Base-by-base conservation (phyloP, 2,797 vertebrate genomes). In the Rhinoraja longicauda region DNA sequence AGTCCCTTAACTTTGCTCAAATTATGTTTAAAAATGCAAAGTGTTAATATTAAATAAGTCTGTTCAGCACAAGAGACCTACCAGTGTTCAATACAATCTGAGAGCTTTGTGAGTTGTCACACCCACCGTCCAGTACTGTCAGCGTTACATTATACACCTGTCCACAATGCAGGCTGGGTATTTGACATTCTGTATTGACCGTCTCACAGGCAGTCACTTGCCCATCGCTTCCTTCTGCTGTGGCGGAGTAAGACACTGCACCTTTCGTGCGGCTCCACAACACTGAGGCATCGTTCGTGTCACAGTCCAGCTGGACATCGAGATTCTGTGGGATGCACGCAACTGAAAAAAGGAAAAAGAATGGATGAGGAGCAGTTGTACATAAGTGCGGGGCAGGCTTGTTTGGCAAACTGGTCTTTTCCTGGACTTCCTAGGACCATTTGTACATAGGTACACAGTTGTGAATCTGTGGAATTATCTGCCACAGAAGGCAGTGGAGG, bases 261-360 rank as follows among this genome's bases (percentile, higher is more conserved):
- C 91, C 72, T 45, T 94, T 94, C 93, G 95, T 96, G 19, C 92
- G 93, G 82, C 95, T 93, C 97, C 97, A 97, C 93, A 93, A 95
- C 0, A 97, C 94, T 53, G 93, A 95, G 94, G 97, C 95, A 94
- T 95, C 94, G n/a, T 95, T 96, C 94, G 94, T 96, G 0, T 15
- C 59, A 93, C 97, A 97, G 10, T 73, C 92, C 1, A 95, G 94
- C 39, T 90, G 93, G n/a, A 94, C 95, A 0, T 36, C 77, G 93
- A 97, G 77, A 72, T 93, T 93, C 2, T 93, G 92, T 4, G 96
- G 97, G 10, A 94, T 79, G 70, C 97, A 97, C 0, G 94, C 96
- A n/a, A 95, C 97, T 91, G 12, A 4, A 72, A 73, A 72, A 21
- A 91, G 10, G 2, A 5, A 29, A 53, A 29, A 73, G 26, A 73